A percentile compares a stretch with the other conserved stretches of the same genome.
Evolutionary conservation across 2,888 invertebrate genomes (phyloP).

Genomic region (Diaprepes abbreviatus): DNA sequence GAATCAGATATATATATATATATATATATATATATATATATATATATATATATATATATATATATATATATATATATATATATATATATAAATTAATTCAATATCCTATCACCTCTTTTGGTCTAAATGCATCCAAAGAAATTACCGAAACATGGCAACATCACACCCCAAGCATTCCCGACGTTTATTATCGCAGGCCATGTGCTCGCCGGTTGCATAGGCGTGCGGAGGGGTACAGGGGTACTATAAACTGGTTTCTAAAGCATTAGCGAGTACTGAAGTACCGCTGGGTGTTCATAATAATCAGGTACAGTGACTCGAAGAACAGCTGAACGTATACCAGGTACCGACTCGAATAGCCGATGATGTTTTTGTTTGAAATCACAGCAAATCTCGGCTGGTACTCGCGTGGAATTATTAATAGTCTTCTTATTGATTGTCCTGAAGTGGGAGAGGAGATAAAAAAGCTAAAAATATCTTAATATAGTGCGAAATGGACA

Average conservation of each 20-base stretch:
- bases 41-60: no score
- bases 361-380: constrained; percentile 13
- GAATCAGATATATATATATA: no score
- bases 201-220: constrained; percentile 40
- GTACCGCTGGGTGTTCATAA: constrained; percentile 25
- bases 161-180: constrained; percentile 3
- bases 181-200: constrained; percentile 34
- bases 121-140: no score
- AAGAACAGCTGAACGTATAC: constrained; percentile 14
- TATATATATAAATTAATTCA: no score
- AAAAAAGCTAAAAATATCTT: no score
- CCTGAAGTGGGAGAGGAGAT: no score
- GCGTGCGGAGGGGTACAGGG: constrained; percentile 25
- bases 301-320: constrained; percentile 27
- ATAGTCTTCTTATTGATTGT: neutral
- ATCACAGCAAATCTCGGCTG: constrained; percentile 1
- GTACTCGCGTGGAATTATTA: neutral
- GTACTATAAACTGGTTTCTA: constrained; percentile 22
- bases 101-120: no score
- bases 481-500: no score
- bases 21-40: no score
- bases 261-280: constrained; percentile 18
- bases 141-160: neutral
- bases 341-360: constrained; percentile 11
- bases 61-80: no score